A percentile compares a stretch with the other conserved stretches of the same genome.
Evolutionary conservation across 2,113 vertebrate genomes (phyloP).

Genomic region (Bos indicus): DNA sequence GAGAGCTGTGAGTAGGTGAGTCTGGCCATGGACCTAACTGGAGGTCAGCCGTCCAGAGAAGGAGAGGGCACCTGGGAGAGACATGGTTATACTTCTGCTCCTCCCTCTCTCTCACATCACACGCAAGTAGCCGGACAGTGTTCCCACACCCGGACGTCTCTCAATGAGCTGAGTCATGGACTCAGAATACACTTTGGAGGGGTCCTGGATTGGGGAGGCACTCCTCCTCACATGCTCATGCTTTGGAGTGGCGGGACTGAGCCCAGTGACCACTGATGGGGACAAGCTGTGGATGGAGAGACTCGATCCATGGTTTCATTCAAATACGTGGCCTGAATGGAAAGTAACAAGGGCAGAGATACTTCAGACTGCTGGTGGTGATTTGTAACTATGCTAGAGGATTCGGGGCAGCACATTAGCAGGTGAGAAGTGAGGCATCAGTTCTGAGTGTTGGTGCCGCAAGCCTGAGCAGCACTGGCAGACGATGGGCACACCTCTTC

Average conservation of each 20-base stretch:
- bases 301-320: neutral
- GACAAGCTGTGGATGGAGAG: neutral
- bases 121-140: neutral
- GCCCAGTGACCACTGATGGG: neutral
- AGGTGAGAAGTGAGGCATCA: neutral
- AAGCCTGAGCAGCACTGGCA: neutral
- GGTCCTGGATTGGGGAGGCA: too few relatives aligned
- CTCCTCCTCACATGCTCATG: neutral
- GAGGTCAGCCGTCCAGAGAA: neutral
- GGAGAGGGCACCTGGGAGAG: neutral
- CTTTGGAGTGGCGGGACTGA: neutral
- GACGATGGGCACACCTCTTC: neutral
- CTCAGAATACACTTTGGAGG: neutral
- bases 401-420: rapidly evolving
- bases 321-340: neutral
- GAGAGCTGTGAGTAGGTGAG: constrained; percentile 14
- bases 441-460: neutral
- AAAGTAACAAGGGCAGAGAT: neutral
- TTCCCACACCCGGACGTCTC: neutral
- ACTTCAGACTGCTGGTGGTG: neutral
- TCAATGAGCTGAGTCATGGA: neutral
- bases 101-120: neutral
- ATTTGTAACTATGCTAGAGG: neutral
- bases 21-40: neutral
- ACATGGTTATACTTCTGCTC: neutral